Evolutionary conservation across 2,888 invertebrate species (phyloP), one percentile per base, ranked within the genome.

Genomic region (Hydropsyche betteni): DNA sequence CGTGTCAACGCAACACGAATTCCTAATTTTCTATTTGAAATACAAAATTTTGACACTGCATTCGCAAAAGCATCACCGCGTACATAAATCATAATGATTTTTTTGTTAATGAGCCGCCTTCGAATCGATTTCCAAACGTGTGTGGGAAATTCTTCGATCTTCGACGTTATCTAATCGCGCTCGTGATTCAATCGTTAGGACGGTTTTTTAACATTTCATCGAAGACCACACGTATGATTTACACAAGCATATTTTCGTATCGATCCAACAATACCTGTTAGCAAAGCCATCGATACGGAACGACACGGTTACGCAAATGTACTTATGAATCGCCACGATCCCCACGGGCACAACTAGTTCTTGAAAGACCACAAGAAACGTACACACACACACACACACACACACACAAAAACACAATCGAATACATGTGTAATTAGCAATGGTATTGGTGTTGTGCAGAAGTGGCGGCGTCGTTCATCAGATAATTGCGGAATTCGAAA

Each of bases 401-500:
- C 36, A 64, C 64, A 64, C 5, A 36, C 36, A 3, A 7, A 64
- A 33, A 64, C 12, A 64, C 14, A 64, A 8, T 8, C 24, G 24
- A 5, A 58, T 16, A 58, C 58, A 24, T 16, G 16, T 58, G 34
- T 64, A 58, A 58, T 58, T 70, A 69, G 51, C 34, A 58, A 36
- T 34, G 53, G 70, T 72, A 14, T 55, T 34, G 33, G 33, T 72
- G 44, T 10, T 8, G 44, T 8, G 44, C 10, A 44, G 44, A 44
- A 44, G 44, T 44, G 44, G 24, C 53, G 36, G 70, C 61, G 58
- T 36, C 55, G 72, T 72, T 72, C 72, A 72, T 72, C 72, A 58
- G 72, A 72, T 72, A 72, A 72, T 72, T 72, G 44, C 72, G 72
- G 72, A 72, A 72, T 72, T 72, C 44, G 72, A 72, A 72, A 72